A percentile compares a stretch with the other conserved stretches of the same genome.
Conservation (phyloP, 2,888 invertebrate species). For the Scaptomyza flava region DNA sequence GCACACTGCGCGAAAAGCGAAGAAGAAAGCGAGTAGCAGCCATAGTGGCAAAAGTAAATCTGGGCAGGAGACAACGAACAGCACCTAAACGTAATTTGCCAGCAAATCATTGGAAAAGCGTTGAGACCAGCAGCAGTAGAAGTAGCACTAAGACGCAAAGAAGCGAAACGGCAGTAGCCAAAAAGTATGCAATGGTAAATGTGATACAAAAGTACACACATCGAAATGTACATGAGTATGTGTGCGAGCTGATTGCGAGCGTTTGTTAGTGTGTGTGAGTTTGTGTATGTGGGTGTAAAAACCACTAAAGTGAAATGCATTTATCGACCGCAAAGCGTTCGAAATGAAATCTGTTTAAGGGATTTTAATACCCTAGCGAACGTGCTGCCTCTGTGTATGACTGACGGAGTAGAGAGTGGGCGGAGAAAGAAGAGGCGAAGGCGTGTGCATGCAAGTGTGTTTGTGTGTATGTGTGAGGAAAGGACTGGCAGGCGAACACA, state of each 20-base stretch:
- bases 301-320: slow-evolving; percentile 80
- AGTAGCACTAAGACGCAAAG: slow-evolving; percentile 14
- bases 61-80: slow-evolving; percentile 47
- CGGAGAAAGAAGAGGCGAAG: neutral
- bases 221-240: slow-evolving; percentile 2
- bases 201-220: slow-evolving; percentile 54
- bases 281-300: slow-evolving; percentile 60
- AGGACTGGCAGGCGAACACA: slow-evolving; percentile 59
- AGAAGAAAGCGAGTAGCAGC: slow-evolving; percentile 11
- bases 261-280: neutral
- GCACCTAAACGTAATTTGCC: slow-evolving; percentile 75
- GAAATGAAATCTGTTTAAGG: slow-evolving; percentile 82
- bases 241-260: no score
- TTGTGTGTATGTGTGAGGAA: slow-evolving; percentile 18
- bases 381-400: slow-evolving; percentile 60
- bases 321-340: slow-evolving; percentile 81
- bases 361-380: slow-evolving; percentile 80
- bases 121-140: slow-evolving; percentile 21
- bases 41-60: slow-evolving; percentile 19
- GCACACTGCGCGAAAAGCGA: slow-evolving; percentile 41
- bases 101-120: slow-evolving; percentile 75
- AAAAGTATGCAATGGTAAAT: slow-evolving; percentile 73
- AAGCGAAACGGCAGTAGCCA: slow-evolving; percentile 47
- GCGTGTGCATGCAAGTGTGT: slow-evolving; percentile 8
- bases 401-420: neutral